phyloP scores from a whole-genome alignment of 2,797 vertebrate genomes.

The Thripadectes ignobilis region DNA sequence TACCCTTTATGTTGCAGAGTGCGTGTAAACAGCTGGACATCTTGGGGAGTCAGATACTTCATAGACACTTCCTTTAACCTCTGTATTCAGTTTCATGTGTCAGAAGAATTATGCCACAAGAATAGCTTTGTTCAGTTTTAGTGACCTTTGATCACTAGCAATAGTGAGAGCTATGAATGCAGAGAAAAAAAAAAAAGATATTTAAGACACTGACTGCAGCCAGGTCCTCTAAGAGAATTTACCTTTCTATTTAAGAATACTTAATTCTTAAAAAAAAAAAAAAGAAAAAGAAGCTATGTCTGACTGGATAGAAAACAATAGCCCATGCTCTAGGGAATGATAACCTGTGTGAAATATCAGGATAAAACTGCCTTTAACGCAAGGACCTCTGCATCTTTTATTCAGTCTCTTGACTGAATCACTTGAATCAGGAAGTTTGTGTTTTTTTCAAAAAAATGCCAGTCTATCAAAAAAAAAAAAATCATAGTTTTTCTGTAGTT shows the following conservation, averaged over 20 bases:
- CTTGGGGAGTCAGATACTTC: neutral
- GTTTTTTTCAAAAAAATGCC: constrained; percentile 33
- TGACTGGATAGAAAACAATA: constrained; percentile 33
- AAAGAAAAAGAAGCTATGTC: neutral
- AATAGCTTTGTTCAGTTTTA: neutral
- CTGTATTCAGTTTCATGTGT: neutral
- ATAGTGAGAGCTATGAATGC: neutral
- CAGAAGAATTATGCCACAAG: neutral
- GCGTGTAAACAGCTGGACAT: neutral
- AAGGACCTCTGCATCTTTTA: constrained; percentile 40
- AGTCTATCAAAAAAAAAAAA: constrained; percentile 51
- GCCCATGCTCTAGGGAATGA: constrained; percentile 20
- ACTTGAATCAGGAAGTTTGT: constrained; percentile 50
- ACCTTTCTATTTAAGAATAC: neutral
- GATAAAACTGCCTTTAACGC: constrained; percentile 57
- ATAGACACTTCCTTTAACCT: neutral
- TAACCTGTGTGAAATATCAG: constrained; percentile 55
- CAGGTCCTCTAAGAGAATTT: neutral
- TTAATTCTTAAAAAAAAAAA: neutral
- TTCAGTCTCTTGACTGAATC: constrained; percentile 24
- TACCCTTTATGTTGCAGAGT: neutral
- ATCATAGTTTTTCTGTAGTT: constrained; percentile 47
- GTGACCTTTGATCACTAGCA: neutral
- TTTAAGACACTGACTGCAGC: neutral
- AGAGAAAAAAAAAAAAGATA: neutral